Percentiles rank a stretch among this genome's conserved stretches.
Evolutionary conservation across 2,888 invertebrate genomes (phyloP).

Genomic region (Andrena fulva): DNA sequence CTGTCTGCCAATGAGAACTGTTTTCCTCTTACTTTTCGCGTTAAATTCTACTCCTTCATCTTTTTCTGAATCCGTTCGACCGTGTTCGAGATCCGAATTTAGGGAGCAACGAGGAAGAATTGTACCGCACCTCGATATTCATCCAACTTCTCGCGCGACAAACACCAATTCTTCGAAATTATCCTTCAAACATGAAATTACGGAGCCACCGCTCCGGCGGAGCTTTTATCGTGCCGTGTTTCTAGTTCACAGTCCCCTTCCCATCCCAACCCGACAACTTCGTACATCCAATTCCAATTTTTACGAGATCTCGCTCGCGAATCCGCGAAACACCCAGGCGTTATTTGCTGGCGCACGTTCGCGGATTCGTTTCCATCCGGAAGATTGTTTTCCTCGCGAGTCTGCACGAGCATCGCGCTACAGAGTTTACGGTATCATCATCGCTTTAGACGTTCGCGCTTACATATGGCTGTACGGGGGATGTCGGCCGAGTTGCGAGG

Average conservation of each 20-base stretch:
- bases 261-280: neutral
- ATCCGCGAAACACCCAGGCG: neutral
- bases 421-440: conserved; percentile 40
- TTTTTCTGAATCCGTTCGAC: neutral
- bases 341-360: neutral
- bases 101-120: too few relatives aligned
- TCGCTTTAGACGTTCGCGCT: conserved; percentile 35
- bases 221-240: neutral
- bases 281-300: conserved; percentile 19
- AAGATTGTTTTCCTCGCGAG: conserved; percentile 44
- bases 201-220: neutral
- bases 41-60: too few relatives aligned
- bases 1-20: neutral
- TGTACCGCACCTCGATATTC: neutral
- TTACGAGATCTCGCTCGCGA: conserved; percentile 20
- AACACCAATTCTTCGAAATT: neutral
- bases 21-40: neutral
- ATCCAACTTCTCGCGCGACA: neutral
- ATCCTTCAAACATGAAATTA: neutral
- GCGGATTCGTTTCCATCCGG: conserved; percentile 25
- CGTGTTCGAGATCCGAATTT: neutral
- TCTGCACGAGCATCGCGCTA: conserved; percentile 3
- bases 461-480: conserved; percentile 45
- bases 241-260: neutral
- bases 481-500: conserved; percentile 38